Conservation (phyloP, 64 coral and sea anemone genomes). For the Montipora capricornis region DNA sequence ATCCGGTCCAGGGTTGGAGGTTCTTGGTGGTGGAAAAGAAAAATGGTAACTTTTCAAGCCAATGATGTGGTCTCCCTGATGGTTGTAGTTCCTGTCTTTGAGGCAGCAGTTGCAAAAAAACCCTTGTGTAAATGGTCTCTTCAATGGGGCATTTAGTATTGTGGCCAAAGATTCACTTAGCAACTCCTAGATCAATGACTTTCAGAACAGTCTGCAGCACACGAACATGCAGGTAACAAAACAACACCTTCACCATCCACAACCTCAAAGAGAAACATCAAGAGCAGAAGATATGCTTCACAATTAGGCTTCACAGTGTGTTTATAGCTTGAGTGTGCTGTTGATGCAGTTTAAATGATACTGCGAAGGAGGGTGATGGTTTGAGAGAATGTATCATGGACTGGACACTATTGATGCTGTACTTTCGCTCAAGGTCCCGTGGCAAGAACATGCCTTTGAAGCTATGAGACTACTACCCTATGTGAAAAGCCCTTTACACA, state of each 20-base stretch:
- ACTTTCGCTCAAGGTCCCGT: conserved; percentile 40
- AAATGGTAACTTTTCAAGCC: background rate
- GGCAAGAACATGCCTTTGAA: conserved; percentile 71
- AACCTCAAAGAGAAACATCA: background rate
- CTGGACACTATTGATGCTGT: conserved; percentile 59
- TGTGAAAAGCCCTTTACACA: conserved; percentile 60
- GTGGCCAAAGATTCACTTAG: background rate
- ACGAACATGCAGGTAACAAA: background rate
- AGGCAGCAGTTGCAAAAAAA: no score
- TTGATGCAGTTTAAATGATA: conserved; percentile 65
- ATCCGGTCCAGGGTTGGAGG: background rate
- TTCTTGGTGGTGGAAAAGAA: conserved; percentile 34
- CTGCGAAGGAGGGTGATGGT: conserved; percentile 60
- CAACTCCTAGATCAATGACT: background rate
- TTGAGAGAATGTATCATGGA: conserved; percentile 46
- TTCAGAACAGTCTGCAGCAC: background rate
- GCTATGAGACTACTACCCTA: conserved; percentile 42
- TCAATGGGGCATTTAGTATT: background rate
- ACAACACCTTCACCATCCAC: background rate
- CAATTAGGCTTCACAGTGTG: background rate
- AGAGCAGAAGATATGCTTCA: background rate
- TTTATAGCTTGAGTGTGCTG: background rate
- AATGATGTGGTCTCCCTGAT: background rate
- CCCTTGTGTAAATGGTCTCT: background rate
- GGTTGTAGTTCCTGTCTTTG: background rate